These are phyloP conservation scores for Tenebrosternarchus preto DNA, from an alignment of 2,113 vertebrate species.

Conservation along the genomic window DNA sequence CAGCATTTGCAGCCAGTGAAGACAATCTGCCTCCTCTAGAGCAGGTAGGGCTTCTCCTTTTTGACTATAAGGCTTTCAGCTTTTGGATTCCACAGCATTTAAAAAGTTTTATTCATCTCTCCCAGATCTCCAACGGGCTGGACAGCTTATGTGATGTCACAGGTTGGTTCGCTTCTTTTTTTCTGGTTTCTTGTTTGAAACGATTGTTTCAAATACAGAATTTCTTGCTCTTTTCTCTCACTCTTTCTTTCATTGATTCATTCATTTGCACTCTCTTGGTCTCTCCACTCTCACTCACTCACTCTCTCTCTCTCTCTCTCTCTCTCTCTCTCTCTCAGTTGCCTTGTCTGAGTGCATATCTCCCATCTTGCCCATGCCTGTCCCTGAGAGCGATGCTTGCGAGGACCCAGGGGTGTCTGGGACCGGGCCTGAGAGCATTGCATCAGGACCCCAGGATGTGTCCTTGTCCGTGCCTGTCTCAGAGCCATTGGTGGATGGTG, in stretches of 20 bases:
- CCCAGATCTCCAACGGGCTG: constrained; percentile 75
- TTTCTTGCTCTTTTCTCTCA: too few species aligned
- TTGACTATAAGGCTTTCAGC: not conserved
- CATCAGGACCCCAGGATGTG: constrained; percentile 62
- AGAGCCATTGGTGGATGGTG: constrained; percentile 80
- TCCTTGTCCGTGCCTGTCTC: constrained; percentile 66
- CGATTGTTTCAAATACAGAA: too few species aligned
- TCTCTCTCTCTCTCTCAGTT: constrained; percentile 45
- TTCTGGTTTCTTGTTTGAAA: not conserved
- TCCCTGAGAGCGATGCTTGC: constrained; percentile 61
- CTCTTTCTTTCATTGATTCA: too few species aligned
- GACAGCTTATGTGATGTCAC: constrained; percentile 76
- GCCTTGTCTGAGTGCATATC: constrained; percentile 61
- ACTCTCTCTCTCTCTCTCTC: not conserved
- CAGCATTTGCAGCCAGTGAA: not conserved
- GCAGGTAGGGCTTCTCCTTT: not conserved
- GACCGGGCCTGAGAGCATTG: constrained; percentile 49
- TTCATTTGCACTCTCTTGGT: not conserved
- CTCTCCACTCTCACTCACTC: not conserved
- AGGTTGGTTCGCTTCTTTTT: constrained; percentile 73
- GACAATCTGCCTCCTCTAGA: not conserved
- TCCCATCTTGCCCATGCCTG: constrained; percentile 56
- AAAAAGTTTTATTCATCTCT: constrained; percentile 47
- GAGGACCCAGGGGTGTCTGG: constrained; percentile 53
- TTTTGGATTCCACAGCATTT: not conserved